phyloP scores from a whole-genome alignment of 37 sponge, comb jelly and placozoan species.

The Spongilla lacustris region DNA sequence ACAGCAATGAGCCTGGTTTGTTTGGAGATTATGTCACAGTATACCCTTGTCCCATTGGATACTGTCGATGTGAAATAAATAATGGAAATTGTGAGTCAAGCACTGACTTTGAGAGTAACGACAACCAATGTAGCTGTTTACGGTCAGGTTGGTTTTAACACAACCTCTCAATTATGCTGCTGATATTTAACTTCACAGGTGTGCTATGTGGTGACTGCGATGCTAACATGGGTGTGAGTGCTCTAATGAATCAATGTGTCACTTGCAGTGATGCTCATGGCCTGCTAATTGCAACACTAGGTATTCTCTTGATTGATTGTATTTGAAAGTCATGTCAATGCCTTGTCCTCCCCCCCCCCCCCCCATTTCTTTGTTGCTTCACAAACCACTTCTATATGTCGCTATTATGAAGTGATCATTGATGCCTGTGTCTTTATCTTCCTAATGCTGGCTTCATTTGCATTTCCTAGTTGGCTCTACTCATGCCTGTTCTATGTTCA shows the following conservation, averaged over 20 bases:
- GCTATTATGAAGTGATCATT: background rate
- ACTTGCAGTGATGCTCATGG: slow-evolving; percentile 24
- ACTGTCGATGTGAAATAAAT: slow-evolving; percentile 6
- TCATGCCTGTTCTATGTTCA: slow-evolving; percentile 62
- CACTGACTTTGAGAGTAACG: background rate
- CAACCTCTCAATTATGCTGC: background rate
- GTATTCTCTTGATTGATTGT: slow-evolving; percentile 8
- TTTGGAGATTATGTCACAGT: background rate
- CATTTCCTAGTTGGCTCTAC: slow-evolving; percentile 20
- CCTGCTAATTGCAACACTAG: slow-evolving; percentile 5
- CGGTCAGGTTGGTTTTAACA: background rate
- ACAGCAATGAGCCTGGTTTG: background rate
- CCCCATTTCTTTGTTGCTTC: background rate
- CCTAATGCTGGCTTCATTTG: background rate
- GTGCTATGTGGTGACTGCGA: slow-evolving; percentile 59
- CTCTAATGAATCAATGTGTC: slow-evolving; percentile 45
- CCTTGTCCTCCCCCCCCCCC: no score
- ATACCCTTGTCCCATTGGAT: slow-evolving; percentile 10
- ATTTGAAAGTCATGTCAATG: no score
- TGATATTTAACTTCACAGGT: no score
- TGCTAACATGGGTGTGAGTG: slow-evolving; percentile 43
- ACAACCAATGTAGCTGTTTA: slow-evolving; percentile 19
- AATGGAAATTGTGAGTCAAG: background rate
- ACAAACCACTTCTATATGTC: background rate
- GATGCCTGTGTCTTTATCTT: slow-evolving; percentile 11